Base-by-base conservation (phyloP, 1,140 invertebrate species). In the Parapsyche elsis region DNA sequence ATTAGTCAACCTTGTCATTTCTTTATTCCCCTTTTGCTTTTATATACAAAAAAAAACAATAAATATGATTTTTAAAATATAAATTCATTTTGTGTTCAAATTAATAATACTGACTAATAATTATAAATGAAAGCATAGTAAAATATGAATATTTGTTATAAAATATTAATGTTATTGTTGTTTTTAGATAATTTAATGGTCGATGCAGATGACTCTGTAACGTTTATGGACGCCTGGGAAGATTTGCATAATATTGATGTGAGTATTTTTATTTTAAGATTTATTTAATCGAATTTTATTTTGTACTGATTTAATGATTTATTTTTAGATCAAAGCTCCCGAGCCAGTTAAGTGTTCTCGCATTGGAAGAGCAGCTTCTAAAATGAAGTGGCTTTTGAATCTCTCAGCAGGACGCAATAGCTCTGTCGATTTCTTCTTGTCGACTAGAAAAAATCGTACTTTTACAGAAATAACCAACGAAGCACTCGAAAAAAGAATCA, bases 341-440 rank as follows among this genome's bases (percentile, higher is more conserved):
- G 64, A 67, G 10, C 64, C 64, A 67, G 24, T 67, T 23, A 24
- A 26, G 21, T 67, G 64, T 14, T 67, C 64, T n/a, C 23, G 24
- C 23, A 67, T 67, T 14, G 64, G 45, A 73, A 73, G 71, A 73
- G 44, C 14, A 45, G 71, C 71, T n/a, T 73, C 71, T 16, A 21
- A 53, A 24, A 57, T 87, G 2, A 81, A 84, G n/a, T 83, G 79
- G 80, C 71, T 85, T 14, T 85, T 87, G 14, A 73, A 64, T 9
- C 78, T 45, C 0, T 81, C 84, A 16, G 45, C 81, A 0, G 0
- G 30, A 85, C 5, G 80, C 74, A 0, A 46, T 87, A 24, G 84
- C 87, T 9, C 84, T 9, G 23, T 88, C 0, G 80, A 81, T 44
- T 88, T 88, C 77, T 85, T 80, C 0, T 16, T 88, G 1, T 85